Conservation (phyloP, 2,888 invertebrate species). For the Netelia melanura region DNA sequence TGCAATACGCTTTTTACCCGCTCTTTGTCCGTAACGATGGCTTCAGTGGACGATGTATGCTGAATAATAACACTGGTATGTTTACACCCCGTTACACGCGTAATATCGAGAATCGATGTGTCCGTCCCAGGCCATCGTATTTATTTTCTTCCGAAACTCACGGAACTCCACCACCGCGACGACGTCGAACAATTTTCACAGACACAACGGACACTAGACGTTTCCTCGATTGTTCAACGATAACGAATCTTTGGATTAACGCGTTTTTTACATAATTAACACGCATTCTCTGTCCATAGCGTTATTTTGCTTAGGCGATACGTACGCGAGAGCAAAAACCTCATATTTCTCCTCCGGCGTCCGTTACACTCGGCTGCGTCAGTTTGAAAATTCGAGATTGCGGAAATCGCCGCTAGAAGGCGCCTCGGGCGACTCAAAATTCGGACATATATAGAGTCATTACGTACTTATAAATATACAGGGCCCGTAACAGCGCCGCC, state of each 20-base stretch:
- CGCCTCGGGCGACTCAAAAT: not conserved
- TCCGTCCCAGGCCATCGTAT: not conserved
- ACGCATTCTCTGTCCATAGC: not conserved
- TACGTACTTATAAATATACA: not conserved
- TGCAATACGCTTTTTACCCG: not conserved
- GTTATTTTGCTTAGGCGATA: not conserved
- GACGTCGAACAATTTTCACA: not conserved
- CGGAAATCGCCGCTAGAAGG: not conserved
- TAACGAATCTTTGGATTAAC: not conserved
- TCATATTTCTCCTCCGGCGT: not conserved
- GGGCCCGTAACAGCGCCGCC: not conserved
- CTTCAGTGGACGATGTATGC: not conserved
- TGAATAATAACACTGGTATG: not conserved
- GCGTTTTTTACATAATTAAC: not conserved
- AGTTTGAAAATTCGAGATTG: not conserved
- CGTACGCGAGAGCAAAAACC: not conserved
- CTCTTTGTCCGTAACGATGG: not conserved
- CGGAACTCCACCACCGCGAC: not conserved
- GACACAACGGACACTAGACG: not conserved
- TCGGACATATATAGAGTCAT: not conserved
- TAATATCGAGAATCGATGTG: not conserved
- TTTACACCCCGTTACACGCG: not conserved
- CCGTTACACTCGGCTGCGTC: not conserved
- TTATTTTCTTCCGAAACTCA: not conserved
- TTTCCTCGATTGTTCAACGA: not conserved